Percentiles rank a stretch among this genome's conserved stretches.
Evolutionary conservation across 1,140 invertebrate genomes (phyloP).

Genomic region (Coenobita brevimanus): DNA sequence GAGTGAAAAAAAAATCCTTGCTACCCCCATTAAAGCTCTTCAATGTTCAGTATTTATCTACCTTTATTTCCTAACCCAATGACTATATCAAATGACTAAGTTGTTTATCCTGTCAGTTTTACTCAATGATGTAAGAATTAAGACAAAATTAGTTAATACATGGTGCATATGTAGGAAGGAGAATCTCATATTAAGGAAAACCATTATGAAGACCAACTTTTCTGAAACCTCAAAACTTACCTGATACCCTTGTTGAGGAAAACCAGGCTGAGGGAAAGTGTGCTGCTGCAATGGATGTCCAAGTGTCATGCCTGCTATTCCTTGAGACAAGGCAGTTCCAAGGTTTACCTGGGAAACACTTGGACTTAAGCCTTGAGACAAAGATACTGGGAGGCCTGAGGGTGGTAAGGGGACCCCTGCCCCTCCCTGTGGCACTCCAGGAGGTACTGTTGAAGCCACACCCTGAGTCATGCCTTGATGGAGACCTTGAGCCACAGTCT

Average conservation of each 20-base stretch:
- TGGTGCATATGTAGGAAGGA: neutral
- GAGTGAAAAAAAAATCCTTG: too few relatives aligned
- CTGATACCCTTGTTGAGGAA: slow-evolving; percentile 54
- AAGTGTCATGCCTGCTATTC: slow-evolving; percentile 37
- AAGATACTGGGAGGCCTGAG: too few relatives aligned
- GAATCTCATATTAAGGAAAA: neutral
- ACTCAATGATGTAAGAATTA: too few relatives aligned
- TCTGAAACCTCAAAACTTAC: too few relatives aligned
- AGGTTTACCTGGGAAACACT: slow-evolving; percentile 42
- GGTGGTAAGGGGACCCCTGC: neutral
- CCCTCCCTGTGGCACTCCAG: slow-evolving; percentile 21
- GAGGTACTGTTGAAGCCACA: slow-evolving; percentile 19
- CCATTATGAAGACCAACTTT: too few relatives aligned
- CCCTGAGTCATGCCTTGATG: slow-evolving; percentile 3
- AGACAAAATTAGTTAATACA: too few relatives aligned
- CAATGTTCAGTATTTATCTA: neutral
- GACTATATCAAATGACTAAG: neutral
- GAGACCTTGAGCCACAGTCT: slow-evolving; percentile 9
- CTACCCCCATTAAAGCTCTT: too few relatives aligned
- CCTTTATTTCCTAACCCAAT: neutral
- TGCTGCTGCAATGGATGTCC: slow-evolving; percentile 42
- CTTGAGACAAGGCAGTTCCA: slow-evolving; percentile 36
- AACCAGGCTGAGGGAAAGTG: slow-evolving; percentile 30
- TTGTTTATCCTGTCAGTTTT: too few relatives aligned
- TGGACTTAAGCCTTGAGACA: slow-evolving; percentile 29